Base-by-base conservation (phyloP, 2,113 vertebrate genomes). In the Hypanus sabinus region DNA sequence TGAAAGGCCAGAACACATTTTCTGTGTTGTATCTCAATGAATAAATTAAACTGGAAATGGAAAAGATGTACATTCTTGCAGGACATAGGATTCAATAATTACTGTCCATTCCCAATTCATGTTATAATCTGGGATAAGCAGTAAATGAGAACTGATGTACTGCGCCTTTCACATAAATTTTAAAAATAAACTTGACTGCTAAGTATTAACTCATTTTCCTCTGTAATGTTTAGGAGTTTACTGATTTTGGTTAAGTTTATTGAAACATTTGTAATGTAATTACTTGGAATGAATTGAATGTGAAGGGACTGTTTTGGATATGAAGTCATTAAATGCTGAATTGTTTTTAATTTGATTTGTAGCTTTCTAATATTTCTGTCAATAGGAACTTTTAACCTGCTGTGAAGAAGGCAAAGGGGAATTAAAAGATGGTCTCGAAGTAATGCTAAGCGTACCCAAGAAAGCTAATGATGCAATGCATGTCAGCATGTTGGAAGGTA, bases 381-480 rank as follows among this genome's bases (percentile, higher is more conserved):
- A 62, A n/a, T 95, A 99, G 99, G 99, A 99, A 91, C 96, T 99
- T 87, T 97, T 99, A 95, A 98, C 98, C 20, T 99, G 99, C 95
- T 99, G 99, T 0, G 99, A 99, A 96, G 99, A 99, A 95, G 99
- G 99, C 62, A 99, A 99, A 95, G 99, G 99, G 30, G 99, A 99
- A 70, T 98, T 99, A 68, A 99, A 99, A 95, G 99, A 99, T 46
- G 99, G 98, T 18, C 95, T 99, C 96, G 99, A 99, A 94, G 99
- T 99, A 95, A 99, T 99, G 99, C 97, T 99, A 93, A 97, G 98
- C 20, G 99, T 99, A 83, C 99, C 99, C 0, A 99, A 99, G 96
- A 98, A 98, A 96, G 99, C 99, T 90, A 99, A 99, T 0, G 99
- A 99, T 0, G 99, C 99, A 70, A 99, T 99, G 99, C 99, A 99